phyloP scores from a whole-genome alignment of 2,888 invertebrate genomes.

The Gibbula magus region DNA sequence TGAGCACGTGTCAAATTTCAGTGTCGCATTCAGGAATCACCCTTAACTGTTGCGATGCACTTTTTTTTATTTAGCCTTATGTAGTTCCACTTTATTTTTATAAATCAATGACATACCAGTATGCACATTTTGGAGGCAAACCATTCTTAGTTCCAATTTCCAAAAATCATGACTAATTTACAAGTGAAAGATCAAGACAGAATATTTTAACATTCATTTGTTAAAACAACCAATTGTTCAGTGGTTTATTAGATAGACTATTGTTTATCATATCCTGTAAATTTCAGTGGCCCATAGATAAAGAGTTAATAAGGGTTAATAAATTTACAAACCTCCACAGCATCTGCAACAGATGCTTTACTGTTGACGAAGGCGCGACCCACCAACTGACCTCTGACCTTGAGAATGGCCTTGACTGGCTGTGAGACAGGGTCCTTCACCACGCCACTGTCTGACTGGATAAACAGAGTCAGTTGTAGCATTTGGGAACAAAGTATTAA shows the following conservation, averaged over 20 bases:
- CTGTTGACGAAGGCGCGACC: slow-evolving; percentile 87
- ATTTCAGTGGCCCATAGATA: no score
- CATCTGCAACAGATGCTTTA: slow-evolving; percentile 84
- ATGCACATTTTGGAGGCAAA: no score
- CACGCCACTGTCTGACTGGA: not conserved
- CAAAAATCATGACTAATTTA: no score
- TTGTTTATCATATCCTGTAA: no score
- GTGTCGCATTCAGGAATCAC: not conserved
- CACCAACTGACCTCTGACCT: slow-evolving; percentile 82
- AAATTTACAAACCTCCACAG: slow-evolving; percentile 76
- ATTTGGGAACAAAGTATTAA: not conserved
- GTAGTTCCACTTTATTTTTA: not conserved
- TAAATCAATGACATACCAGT: no score
- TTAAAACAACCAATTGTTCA: no score
- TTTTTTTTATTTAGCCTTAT: not conserved
- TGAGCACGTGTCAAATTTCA: not conserved
- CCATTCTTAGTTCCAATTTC: no score
- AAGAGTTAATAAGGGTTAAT: no score
- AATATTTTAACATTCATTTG: no score
- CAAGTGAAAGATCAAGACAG: no score
- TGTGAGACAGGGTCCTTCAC: slow-evolving; percentile 25
- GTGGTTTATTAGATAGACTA: no score
- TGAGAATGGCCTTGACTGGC: slow-evolving; percentile 82
- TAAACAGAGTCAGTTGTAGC: no score
- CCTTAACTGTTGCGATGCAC: not conserved